phyloP scores from a whole-genome alignment of 2,113 vertebrate species.

The Pardalotus punctatus region DNA sequence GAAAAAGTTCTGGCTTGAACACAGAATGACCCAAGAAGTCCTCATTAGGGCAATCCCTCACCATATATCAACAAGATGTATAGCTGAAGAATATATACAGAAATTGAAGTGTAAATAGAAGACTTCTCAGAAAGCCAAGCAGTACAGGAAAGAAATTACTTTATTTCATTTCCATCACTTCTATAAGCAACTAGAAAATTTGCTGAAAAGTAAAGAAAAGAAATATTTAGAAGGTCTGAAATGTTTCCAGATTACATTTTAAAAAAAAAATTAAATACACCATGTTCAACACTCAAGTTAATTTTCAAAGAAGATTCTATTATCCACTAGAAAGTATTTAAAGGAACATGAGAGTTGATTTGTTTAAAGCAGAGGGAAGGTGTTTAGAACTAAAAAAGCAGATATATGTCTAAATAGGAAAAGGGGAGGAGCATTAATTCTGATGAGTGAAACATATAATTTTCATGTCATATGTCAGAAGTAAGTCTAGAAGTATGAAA shows the following conservation, averaged over 20 bases:
- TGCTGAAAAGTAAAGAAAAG: neutral
- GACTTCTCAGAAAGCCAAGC: neutral
- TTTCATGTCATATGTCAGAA: neutral
- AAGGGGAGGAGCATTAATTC: neutral
- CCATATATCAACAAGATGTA: neutral
- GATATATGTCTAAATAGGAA: neutral
- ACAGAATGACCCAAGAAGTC: neutral
- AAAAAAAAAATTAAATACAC: neutral
- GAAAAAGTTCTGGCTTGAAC: neutral
- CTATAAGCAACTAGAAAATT: neutral
- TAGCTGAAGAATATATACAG: neutral
- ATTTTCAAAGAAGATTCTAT: neutral
- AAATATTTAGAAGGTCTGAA: neutral
- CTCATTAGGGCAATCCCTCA: neutral
- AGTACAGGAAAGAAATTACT: neutral
- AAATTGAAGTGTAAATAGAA: neutral
- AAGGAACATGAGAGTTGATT: neutral
- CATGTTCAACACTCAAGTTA: fast-evolving
- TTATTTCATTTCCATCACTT: neutral
- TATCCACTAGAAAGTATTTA: neutral
- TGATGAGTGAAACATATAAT: neutral
- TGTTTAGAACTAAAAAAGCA: neutral
- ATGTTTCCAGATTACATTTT: neutral
- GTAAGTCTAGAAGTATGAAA: neutral
- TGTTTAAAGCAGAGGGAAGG: neutral